Percentiles rank a stretch among this genome's conserved stretches.
These are phyloP conservation scores for Ruditapes philippinarum DNA, from an alignment of 1,140 invertebrate genomes.

Conservation along the genomic window DNA sequence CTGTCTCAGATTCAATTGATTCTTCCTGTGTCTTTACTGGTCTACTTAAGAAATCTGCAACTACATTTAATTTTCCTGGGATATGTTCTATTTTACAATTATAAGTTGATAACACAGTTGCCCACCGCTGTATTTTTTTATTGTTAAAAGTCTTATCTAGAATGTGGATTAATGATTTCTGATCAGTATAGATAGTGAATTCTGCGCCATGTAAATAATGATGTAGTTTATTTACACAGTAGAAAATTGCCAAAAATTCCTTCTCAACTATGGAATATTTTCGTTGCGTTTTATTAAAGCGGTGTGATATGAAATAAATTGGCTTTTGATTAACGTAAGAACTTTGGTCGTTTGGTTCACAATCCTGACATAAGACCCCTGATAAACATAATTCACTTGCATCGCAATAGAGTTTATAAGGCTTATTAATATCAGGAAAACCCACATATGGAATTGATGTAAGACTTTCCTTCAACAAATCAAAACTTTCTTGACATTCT, in stretches of 20 bases:
- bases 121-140: constrained; percentile 72
- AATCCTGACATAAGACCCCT: too few relatives aligned
- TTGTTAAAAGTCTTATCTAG: constrained; percentile 66
- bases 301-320: constrained; percentile 67
- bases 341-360: too few relatives aligned
- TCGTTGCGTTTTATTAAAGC: constrained; percentile 45
- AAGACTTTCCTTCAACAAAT: constrained; percentile 69
- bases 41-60: constrained; percentile 69
- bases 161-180: constrained; percentile 66
- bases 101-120: constrained; percentile 61
- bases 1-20: not conserved
- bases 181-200: constrained; percentile 71
- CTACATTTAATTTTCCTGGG: constrained; percentile 56
- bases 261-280: constrained; percentile 63
- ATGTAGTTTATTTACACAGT: constrained; percentile 70
- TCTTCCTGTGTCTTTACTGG: not conserved
- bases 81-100: constrained; percentile 68
- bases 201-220: constrained; percentile 68
- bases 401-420: not conserved
- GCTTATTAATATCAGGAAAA: constrained; percentile 61
- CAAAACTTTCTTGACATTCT: constrained; percentile 71
- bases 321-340: constrained; percentile 28
- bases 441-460: constrained; percentile 56
- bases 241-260: constrained; percentile 70
- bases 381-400: not conserved